These are phyloP conservation scores for Spondyliosoma cantharus DNA, from an alignment of 2,797 vertebrate genomes.

Conservation along the genomic window DNA sequence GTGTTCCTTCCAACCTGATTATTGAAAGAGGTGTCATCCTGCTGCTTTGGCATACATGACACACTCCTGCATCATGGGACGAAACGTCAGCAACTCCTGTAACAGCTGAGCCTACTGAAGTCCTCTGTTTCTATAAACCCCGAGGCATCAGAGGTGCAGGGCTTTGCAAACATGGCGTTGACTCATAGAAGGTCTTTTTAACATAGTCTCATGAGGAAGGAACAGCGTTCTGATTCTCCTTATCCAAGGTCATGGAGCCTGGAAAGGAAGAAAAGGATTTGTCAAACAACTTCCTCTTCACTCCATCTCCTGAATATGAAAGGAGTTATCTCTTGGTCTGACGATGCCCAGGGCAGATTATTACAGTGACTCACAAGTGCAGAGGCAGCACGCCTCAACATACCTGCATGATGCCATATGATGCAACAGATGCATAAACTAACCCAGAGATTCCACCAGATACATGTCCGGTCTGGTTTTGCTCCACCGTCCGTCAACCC, in stretches of 20 bases:
- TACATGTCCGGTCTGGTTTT: no score
- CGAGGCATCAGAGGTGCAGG: background rate
- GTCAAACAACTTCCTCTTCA: constrained; percentile 10
- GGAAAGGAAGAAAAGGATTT: constrained; percentile 4
- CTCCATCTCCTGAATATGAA: background rate
- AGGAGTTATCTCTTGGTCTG: background rate
- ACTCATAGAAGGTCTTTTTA: constrained; percentile 25
- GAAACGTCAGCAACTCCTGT: constrained; percentile 2
- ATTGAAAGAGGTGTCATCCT: background rate
- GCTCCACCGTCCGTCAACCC: no score
- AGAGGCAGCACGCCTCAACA: background rate
- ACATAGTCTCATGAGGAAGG: background rate
- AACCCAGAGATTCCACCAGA: no score
- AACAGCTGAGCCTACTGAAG: constrained; percentile 20
- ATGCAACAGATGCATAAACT: background rate
- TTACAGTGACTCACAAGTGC: background rate
- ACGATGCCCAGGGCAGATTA: background rate
- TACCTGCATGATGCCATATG: background rate
- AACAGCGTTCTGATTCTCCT: constrained; percentile 20
- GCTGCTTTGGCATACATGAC: constrained; percentile 1
- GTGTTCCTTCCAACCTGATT: background rate
- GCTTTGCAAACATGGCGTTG: constrained; percentile 16
- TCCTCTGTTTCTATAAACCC: constrained; percentile 5
- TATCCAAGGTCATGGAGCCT: constrained; percentile 16
- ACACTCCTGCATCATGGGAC: background rate